Percentiles rank a stretch among this genome's conserved stretches.
Conservation (phyloP, 2,113 vertebrate genomes). For the Tachuris rubrigastra region DNA sequence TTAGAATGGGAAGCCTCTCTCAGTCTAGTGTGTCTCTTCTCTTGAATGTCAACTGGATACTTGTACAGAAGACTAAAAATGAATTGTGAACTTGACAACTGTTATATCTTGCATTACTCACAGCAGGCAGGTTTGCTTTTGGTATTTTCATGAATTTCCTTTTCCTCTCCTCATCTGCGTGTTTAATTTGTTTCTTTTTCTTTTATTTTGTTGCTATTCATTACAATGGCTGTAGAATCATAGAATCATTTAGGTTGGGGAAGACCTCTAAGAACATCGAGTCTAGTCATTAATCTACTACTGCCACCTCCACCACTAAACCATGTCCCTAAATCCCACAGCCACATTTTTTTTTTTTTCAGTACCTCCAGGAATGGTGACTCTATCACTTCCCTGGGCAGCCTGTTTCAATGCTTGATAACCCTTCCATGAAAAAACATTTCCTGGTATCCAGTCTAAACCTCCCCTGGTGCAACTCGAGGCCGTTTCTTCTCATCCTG, state of each 20-base stretch:
- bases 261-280: not conserved
- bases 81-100: not conserved
- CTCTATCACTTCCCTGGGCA: not conserved
- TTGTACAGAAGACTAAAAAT: not conserved
- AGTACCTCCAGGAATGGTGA: not conserved
- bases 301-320: not conserved
- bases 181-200: not conserved
- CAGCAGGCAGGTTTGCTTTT: not conserved
- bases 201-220: not conserved
- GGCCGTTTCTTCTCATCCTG: not conserved
- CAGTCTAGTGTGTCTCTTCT: not conserved
- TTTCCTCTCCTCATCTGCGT: not conserved
- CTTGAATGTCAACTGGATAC: not conserved
- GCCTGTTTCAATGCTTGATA: not conserved
- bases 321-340: not conserved
- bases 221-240: not conserved
- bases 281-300: not conserved
- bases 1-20: not conserved
- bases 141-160: not conserved
- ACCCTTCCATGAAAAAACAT: accelerated
- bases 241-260: not conserved
- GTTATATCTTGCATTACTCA: not conserved
- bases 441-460: not conserved
- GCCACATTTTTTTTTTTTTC: not conserved
- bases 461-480: not conserved